Percentiles rank a stretch among this genome's conserved stretches.
Evolutionary conservation across 2,797 vertebrate species (phyloP).

Genomic region (Taenioides sp.): DNA sequence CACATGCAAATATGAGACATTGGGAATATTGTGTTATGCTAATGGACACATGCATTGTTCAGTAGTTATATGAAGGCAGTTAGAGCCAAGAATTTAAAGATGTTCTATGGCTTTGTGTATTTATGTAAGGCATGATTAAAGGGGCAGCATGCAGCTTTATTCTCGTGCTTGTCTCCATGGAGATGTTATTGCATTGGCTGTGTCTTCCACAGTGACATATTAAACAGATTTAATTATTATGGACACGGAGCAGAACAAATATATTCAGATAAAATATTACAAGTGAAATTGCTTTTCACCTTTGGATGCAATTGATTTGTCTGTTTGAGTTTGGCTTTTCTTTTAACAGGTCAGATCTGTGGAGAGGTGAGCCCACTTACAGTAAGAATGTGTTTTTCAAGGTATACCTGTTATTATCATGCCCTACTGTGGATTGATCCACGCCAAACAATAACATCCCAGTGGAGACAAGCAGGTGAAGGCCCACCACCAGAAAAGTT

Average conservation of each 20-base stretch:
- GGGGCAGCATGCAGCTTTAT: too few species aligned
- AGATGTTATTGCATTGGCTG: too few species aligned
- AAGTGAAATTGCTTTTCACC: slow-evolving; percentile 57
- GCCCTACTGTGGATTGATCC: background rate
- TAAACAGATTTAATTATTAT: too few species aligned
- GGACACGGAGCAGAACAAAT: too few species aligned
- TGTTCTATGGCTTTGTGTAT: background rate
- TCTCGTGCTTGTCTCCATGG: too few species aligned
- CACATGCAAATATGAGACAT: slow-evolving; percentile 52
- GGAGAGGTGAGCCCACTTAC: too few species aligned
- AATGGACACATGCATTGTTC: slow-evolving; percentile 34
- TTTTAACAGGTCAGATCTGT: background rate
- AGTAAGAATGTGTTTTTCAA: background rate
- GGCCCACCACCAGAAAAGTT: background rate
- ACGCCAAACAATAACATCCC: background rate
- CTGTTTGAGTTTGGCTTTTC: slow-evolving; percentile 40
- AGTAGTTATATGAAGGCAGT: background rate
- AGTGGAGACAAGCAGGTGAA: too few species aligned
- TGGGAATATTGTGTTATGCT: slow-evolving; percentile 37
- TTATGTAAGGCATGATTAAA: background rate
- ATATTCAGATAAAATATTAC: slow-evolving; percentile 39
- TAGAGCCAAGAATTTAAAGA: slow-evolving; percentile 1
- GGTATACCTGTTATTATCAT: background rate
- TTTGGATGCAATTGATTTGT: slow-evolving; percentile 33
- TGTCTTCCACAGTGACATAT: too few species aligned